These are phyloP conservation scores for Melikaiella ostensackeni DNA, from an alignment of 2,888 invertebrate species.

Conservation along the genomic window DNA sequence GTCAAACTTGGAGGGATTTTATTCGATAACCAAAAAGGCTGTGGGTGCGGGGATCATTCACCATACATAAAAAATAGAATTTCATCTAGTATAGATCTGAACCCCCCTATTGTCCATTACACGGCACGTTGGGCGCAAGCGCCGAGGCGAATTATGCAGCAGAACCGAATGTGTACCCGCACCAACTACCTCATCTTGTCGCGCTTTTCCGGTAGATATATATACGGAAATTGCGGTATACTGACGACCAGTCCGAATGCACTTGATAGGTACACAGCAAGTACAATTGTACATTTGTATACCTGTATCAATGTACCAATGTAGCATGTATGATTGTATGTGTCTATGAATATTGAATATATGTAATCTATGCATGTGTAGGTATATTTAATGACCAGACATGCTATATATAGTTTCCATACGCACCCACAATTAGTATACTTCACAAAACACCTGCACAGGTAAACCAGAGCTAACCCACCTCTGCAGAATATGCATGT, in stretches of 20 bases:
- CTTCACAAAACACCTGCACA: constrained; percentile 34
- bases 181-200: constrained; percentile 5
- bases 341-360: constrained; percentile 26
- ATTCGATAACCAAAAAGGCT: too few relatives aligned
- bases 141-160: constrained; percentile 15
- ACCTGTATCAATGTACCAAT: constrained; percentile 33
- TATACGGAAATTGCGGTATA: constrained; percentile 54
- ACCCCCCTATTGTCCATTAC: background rate
- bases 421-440: constrained; percentile 13
- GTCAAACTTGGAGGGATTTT: too few relatives aligned
- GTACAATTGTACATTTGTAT: constrained; percentile 23
- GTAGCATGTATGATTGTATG: constrained; percentile 21
- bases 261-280: constrained; percentile 41
- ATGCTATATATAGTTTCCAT: constrained; percentile 14
- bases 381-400: background rate
- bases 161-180: too few relatives aligned
- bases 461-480: constrained; percentile 14
- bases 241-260: constrained; percentile 40
- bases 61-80: too few relatives aligned
- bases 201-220: constrained; percentile 47
- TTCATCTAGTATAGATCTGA: too few relatives aligned
- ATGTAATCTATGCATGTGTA: background rate
- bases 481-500: constrained; percentile 10
- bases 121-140: background rate
- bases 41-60: too few relatives aligned